Evolutionary conservation across 1,140 invertebrate genomes (phyloP).

Genomic region (Uloborus diversus): DNA sequence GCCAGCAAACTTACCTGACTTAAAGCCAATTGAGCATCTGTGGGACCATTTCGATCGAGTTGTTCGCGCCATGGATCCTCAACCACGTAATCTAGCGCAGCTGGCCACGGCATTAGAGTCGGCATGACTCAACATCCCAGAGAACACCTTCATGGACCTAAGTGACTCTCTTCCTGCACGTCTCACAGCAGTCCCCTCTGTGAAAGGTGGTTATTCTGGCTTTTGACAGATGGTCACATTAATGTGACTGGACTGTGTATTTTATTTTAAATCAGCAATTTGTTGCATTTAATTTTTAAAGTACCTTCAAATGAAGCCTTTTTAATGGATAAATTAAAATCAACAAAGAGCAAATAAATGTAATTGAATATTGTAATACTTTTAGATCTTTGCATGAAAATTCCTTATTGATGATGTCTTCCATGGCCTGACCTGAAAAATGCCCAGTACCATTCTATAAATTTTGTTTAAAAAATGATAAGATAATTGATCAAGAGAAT

Average conservation of each 20-base stretch:
- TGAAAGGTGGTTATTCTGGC: neutral
- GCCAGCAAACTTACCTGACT: neutral
- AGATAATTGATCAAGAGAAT: no score
- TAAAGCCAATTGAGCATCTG: neutral
- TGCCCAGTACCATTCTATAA: no score
- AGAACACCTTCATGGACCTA: neutral
- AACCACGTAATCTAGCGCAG: neutral
- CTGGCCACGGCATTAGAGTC: neutral
- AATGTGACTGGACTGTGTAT: neutral
- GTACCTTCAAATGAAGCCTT: no score
- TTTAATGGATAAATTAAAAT: no score
- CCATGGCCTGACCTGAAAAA: no score
- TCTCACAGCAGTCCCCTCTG: neutral
- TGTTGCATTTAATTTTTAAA: no score
- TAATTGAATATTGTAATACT: no score
- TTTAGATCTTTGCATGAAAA: no score
- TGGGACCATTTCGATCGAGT: neutral
- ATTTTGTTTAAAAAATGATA: no score
- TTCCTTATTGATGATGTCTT: no score
- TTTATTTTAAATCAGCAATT: no score
- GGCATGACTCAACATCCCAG: neutral
- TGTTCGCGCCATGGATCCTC: neutral
- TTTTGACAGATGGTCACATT: slow-evolving; percentile 1
- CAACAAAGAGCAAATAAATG: no score
- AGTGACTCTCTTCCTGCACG: neutral